Base-by-base conservation (phyloP, 2,797 vertebrate genomes). In the Melanogrammus aeglefinus region DNA sequence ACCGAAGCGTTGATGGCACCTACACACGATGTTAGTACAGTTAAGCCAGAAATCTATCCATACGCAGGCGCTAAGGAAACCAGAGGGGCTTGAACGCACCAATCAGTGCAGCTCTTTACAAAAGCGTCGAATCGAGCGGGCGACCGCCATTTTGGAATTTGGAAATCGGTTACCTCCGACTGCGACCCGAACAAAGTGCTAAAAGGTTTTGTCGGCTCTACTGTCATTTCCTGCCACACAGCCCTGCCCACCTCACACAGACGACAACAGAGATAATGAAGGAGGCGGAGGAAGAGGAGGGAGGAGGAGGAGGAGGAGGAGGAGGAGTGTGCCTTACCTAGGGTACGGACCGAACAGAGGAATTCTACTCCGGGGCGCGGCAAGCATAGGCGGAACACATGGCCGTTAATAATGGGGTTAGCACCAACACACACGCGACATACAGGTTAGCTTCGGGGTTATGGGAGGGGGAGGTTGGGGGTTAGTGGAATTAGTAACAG, bases 261-360 rank as follows among this genome's bases (percentile, higher is more conserved):
- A 69, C 63, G n/a, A 69, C 63, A 69, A 69, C 63, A 9, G 63
- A 69, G 63, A 69, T 33, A 33, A 33, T 4, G 31, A 33, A 7
- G 57, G 57, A 7, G 57, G 57, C 8, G 21, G 24, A 24, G 21
- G 6, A 7, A 21, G 57, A 7, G 21, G 57, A 9, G 21, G n/a
- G 51, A 31, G 8, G 41, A 12, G 36, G 36, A 47, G 35, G n/a
- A 72, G 75, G 77, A 77, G 73, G 73, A 79, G 38, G 51, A 76
- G 88, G 81, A 90, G 88, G 95, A 95, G 93, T 91, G 90, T 89
- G 74, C 96, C 98, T 99, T 99, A 99, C 98, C 98, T 99, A 97
- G 98, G 98, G 94, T 99, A 99, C 83, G 98, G 98, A 96, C 98
- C 98, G 96, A 99, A 99, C 91, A 99, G 98, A 94, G 97, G 98